Conservation (phyloP, 2,888 invertebrate species). For the Oxycera nigricornis region DNA sequence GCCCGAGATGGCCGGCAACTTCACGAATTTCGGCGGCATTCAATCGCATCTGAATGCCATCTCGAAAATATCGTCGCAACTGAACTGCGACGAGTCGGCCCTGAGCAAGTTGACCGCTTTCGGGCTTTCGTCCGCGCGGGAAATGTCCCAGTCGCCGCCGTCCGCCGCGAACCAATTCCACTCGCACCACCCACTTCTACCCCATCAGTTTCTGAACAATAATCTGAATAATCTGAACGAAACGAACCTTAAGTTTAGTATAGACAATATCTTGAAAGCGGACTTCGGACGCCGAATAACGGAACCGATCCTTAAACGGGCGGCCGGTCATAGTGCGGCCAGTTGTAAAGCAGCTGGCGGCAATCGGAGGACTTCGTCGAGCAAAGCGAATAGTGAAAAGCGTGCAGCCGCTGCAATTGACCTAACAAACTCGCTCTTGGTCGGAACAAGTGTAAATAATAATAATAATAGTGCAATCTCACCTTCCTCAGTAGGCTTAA, state of each 20-base stretch:
- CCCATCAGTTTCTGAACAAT: constrained; percentile 55
- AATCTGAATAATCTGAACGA: constrained; percentile 64
- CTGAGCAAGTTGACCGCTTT: constrained; percentile 58
- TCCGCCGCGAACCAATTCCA: constrained; percentile 48
- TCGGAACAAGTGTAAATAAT: constrained; percentile 8
- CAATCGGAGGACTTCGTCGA: constrained; percentile 44
- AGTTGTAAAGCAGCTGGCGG: constrained; percentile 55
- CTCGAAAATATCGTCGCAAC: constrained; percentile 65
- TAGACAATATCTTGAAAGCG: constrained; percentile 85
- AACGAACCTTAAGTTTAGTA: constrained; percentile 77
- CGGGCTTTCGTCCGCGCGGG: constrained; percentile 50
- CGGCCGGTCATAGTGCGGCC: constrained; percentile 46
- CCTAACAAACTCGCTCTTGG: constrained; percentile 42
- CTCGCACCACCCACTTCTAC: constrained; percentile 54
- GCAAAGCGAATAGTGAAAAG: constrained; percentile 33
- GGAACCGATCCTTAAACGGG: constrained; percentile 69
- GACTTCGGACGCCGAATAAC: constrained; percentile 80
- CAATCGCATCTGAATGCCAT: constrained; percentile 74
- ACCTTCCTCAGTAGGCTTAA: constrained; percentile 41
- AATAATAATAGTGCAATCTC: constrained; percentile 36
- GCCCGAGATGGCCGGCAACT: constrained; percentile 45
- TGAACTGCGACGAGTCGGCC: constrained; percentile 54
- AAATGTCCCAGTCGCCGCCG: constrained; percentile 44
- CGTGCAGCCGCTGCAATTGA: constrained; percentile 40
- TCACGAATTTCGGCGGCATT: constrained; percentile 63